Evolutionary conservation across 2,888 invertebrate genomes (phyloP).

Genomic region (Sthenelais limicola): DNA sequence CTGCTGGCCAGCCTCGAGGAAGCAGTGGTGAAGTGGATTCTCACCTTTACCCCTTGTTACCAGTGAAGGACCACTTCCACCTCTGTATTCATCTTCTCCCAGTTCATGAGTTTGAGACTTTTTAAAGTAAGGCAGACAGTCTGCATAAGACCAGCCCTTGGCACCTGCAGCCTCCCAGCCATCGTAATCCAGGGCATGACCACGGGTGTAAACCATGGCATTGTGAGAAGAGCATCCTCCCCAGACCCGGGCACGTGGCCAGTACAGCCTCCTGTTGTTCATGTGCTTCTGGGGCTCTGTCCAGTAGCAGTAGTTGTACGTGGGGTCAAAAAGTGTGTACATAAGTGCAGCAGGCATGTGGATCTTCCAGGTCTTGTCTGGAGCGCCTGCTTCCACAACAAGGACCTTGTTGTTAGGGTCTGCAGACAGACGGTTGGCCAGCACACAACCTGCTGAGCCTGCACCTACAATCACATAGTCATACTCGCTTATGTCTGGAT

Average conservation of each 20-base stretch:
- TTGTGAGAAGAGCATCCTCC: constrained; percentile 90
- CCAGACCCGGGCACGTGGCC: constrained; percentile 77
- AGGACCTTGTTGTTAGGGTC: constrained; percentile 67
- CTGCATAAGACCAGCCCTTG: constrained; percentile 82
- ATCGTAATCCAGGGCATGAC: constrained; percentile 82
- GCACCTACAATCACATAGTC: constrained; percentile 74
- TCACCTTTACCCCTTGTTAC: constrained; percentile 70
- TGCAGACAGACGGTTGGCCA: constrained; percentile 73
- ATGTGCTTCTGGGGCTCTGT: constrained; percentile 73
- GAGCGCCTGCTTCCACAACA: constrained; percentile 74
- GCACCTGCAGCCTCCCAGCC: constrained; percentile 88
- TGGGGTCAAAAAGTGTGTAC: constrained; percentile 74
- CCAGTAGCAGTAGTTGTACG: constrained; percentile 74
- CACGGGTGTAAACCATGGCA: constrained; percentile 85
- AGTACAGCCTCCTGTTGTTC: constrained; percentile 74
- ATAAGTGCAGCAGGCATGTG: constrained; percentile 76
- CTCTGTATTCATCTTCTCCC: constrained; percentile 73
- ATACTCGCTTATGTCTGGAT: constrained; percentile 36
- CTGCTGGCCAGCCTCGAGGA: constrained; percentile 71
- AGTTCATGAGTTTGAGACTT: constrained; percentile 74
- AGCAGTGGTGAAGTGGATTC: constrained; percentile 73
- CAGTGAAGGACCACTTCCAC: constrained; percentile 72
- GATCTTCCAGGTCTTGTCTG: constrained; percentile 72
- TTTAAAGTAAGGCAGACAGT: constrained; percentile 80
- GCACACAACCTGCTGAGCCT: constrained; percentile 75